Evolutionary conservation across 2,888 invertebrate species (phyloP), one percentile per base, ranked within the genome.

Genomic region (Reticulitermes lucifugus): DNA sequence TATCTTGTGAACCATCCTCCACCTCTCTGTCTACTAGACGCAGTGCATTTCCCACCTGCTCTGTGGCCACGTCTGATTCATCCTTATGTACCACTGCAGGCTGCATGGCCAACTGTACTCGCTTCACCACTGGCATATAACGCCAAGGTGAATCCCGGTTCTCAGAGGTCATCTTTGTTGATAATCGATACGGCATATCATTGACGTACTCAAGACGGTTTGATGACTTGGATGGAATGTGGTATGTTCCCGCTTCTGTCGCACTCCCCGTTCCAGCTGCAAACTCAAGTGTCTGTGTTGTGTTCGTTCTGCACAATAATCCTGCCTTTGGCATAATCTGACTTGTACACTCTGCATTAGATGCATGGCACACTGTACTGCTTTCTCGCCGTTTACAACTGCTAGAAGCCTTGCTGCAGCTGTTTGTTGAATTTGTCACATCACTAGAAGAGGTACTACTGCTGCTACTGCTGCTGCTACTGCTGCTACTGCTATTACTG

Each of bases 81-180:
- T 82, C 86, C 73, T 81, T 86, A 41, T 86, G 84, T 18, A 83
- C 80, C 25, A 85, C 70, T 41, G 79, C 79, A 59, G 83, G 77
- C n/a, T 82, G 84, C 25, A 84, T 83, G n/a, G 84, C 71, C 46
- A 86, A 71, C 43, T 79, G 84, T 59, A 86, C 85, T 83, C 84
- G 82, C 70, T 85, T 85, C 65, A 86, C 85, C 29, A 86, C 83
- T 77, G 86, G 86, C 51, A 79, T 22, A 82, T 84, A 87, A 18
- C 86, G 79, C 86, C 86, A 87, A 41, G 85, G 86, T 59, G 85
- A 84, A 71, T 86, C 86, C 18, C 43, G 75, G 18, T 22, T 84
- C 43, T 85, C 51, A 29, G 70, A 25, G 59, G 73, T 41, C 21
- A 85, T 46, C 60, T 82, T 86, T 70, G 83, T 73, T 41, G 83